These are phyloP conservation scores for Epirrita christyi DNA, from an alignment of 2,888 invertebrate genomes.

Conservation along the genomic window DNA sequence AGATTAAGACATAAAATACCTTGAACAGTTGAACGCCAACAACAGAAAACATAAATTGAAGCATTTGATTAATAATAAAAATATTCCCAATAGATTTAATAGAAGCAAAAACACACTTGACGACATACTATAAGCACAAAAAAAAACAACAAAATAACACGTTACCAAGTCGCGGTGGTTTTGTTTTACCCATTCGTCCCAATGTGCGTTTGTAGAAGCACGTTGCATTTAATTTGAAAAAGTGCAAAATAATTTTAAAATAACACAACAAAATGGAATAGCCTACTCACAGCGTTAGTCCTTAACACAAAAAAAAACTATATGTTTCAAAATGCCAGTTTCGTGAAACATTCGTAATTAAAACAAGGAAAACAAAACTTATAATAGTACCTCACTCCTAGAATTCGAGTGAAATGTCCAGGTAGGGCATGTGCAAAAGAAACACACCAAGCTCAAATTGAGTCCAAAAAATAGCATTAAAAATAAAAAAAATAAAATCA, in stretches of 20 bases:
- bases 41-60: constrained; percentile 99
- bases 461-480: constrained; percentile 77
- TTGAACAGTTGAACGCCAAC: constrained; percentile 99
- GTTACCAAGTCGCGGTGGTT: constrained; percentile 61
- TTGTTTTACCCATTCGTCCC: constrained; percentile 64
- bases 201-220: constrained; percentile 61
- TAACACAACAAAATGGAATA: constrained; percentile 39
- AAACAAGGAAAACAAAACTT: constrained; percentile 53
- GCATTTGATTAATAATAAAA: constrained; percentile 99
- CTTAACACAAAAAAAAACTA: constrained; percentile 57
- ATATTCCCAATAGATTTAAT: constrained; percentile 99
- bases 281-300: constrained; percentile 73
- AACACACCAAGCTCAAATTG: constrained; percentile 74
- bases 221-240: constrained; percentile 58
- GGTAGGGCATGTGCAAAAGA: constrained; percentile 79
- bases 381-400: constrained; percentile 73
- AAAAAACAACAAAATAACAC: constrained; percentile 50
- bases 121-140: constrained; percentile 92
- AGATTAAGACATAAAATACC: constrained; percentile 86
- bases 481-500: too few relatives aligned
- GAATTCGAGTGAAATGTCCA: constrained; percentile 77
- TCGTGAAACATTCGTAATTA: constrained; percentile 52
- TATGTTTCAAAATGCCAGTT: constrained; percentile 60
- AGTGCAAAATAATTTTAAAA: constrained; percentile 55
- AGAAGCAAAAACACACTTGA: constrained; percentile 99